Evolutionary conservation across 2,113 vertebrate species (phyloP), one percentile per base, ranked within the genome.

Genomic region (Catharus fuscescens): DNA sequence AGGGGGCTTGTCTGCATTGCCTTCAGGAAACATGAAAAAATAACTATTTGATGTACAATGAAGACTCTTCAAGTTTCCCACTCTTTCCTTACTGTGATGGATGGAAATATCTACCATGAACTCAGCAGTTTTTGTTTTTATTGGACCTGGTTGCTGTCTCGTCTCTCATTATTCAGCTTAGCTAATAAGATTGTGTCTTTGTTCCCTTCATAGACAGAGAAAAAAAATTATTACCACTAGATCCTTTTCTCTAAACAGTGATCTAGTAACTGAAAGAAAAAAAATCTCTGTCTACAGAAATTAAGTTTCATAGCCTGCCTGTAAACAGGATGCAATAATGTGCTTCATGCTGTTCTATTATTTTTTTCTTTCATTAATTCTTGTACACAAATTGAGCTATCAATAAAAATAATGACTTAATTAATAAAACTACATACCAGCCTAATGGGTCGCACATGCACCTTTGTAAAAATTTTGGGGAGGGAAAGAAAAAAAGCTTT

Each of bases 391-490:
- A 96, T 88, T 86, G 76, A 94, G 79, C 92, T 95, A 97, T 91
- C 89, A 91, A 80, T 92, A 92, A 90, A 95, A 94, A 93, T 91
- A 92, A 96, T 90, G 77, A n/a, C 73, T 72, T 88, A 84, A 90
- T 95, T 96, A 95, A 95, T 95, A 95, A 91, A 95, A 69, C 80
- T 94, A 45, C 83, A 84, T 93, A 52, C 88, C 85, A 92, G 36
- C 56, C 86, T 85, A 91, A 96, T 94, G 96, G 95, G 73, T 93
- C 91, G 84, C 91, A 92, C 93, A 94, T 72, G 65, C 77, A 92
- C 90, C 94, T 93, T 95, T 93, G 62, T 94, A 89, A 96, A 95
- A 96, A 87, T 91, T 96, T 80, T 74, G 70, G 83, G 65, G 74
- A 60, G 70, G 42, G 18, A 77, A 87, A 76, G 71, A 69, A 83